Conservation (phyloP, 2,888 invertebrate species). For the Plebejus argus region DNA sequence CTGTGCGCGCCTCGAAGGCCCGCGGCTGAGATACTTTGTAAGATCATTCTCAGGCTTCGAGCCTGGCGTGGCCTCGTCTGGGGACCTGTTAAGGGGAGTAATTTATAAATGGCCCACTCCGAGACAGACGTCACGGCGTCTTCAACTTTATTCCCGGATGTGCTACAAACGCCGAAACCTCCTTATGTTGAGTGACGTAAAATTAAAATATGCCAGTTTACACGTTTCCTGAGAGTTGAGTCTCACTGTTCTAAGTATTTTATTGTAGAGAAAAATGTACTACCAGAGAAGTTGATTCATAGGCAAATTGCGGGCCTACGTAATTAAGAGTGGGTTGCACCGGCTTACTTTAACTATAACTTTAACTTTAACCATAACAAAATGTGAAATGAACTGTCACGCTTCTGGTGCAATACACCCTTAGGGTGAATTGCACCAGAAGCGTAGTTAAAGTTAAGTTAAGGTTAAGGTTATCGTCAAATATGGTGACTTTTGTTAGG, state of each 20-base stretch:
- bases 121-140: conserved; percentile 43
- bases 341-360: too few relatives aligned
- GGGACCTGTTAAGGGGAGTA: conserved; percentile 62
- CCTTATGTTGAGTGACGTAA: neutral
- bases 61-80: conserved; percentile 56
- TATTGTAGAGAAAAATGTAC: too few relatives aligned
- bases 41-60: conserved; percentile 77
- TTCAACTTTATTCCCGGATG: conserved; percentile 43
- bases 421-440: too few relatives aligned
- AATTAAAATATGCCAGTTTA: conserved; percentile 25
- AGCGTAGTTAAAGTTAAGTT: too few relatives aligned
- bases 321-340: too few relatives aligned
- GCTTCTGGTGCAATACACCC: too few relatives aligned
- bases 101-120: conserved; percentile 65
- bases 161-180: conserved; percentile 39
- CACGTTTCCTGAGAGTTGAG: neutral
- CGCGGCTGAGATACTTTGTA: conserved; percentile 70
- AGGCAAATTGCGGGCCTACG: too few relatives aligned
- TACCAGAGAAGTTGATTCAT: too few relatives aligned
- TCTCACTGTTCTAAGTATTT: neutral
- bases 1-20: conserved; percentile 65
- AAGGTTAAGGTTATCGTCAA: too few relatives aligned
- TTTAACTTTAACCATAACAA: too few relatives aligned
- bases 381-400: too few relatives aligned
- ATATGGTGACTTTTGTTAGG: too few relatives aligned